Percentiles rank a stretch among this genome's conserved stretches.
phyloP scores from a whole-genome alignment of 2,113 vertebrate species.

The Gopherus evgoodei region DNA sequence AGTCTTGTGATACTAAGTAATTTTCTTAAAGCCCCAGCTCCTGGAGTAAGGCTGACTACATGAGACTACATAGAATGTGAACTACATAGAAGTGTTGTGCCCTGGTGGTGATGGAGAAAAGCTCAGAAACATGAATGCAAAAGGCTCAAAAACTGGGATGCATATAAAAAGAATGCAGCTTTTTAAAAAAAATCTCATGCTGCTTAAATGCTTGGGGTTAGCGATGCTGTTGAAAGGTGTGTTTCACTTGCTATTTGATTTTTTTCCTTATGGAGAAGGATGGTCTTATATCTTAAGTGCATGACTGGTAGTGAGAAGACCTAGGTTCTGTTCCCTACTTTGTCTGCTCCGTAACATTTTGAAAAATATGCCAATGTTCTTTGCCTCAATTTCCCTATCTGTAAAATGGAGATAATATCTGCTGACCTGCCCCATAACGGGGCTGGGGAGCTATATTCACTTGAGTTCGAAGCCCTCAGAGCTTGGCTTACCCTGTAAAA shows the following conservation, averaged over 20 bases:
- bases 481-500: not conserved
- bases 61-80: not conserved
- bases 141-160: not conserved
- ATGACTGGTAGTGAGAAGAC: not conserved
- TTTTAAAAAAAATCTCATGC: not conserved
- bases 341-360: not conserved
- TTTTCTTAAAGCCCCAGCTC: not conserved
- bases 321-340: not conserved
- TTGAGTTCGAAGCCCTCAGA: not conserved
- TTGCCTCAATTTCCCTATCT: not conserved
- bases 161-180: not conserved
- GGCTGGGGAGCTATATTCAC: not conserved
- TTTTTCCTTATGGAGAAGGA: too few species aligned
- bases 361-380: not conserved
- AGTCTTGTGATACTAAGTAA: not conserved
- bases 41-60: not conserved
- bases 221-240: not conserved
- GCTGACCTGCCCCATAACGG: not conserved
- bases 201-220: not conserved
- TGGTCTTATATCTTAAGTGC: not conserved
- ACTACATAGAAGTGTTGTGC: not conserved
- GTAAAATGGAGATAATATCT: not conserved
- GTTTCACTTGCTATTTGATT: not conserved
- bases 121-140: not conserved
- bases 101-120: not conserved